Evolutionary conservation across 1,140 invertebrate species (phyloP), one percentile per base, ranked within the genome.

Genomic region (Drosophila insularis): DNA sequence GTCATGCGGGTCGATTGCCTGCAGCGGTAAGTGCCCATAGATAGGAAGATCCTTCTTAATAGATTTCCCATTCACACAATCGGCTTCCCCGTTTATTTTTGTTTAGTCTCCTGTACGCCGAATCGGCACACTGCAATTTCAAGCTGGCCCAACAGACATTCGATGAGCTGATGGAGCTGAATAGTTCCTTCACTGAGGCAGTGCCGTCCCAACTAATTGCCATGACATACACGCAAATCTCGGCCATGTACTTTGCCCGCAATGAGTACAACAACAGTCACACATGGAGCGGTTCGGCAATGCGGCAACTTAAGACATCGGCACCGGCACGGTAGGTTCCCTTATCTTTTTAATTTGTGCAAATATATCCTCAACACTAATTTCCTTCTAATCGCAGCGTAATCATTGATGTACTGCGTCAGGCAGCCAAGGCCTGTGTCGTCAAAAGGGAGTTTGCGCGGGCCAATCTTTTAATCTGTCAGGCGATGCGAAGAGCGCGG

Each of bases 351-450:
- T 14, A 37, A 59, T 10, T 37, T 1, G 10, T 21, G 0, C 39
- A 46, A 62, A 62, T 43, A 46, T 19, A 17, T 54, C 27, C 27
- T 27, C 31, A 4, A 6, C 55, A 4, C 13, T 19, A 27, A 31
- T 14, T 7, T 19, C 5, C 5, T 11, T 35, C 13, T 14, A n/a
- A 43, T 37, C 14, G 1, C 21, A 94, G 94, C 79, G 93, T 96
- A 55, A 94, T 94, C 14, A 94, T 98, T 37, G 96, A 98, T 91
- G 96, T 97, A 39, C 90, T 98, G 4, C 94, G 97, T 37, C 95
- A 97, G 85, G 96, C 96, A 75, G 95, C 96, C 50, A 98, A 97
- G 93, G 95, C 96, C 7, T 98, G 97, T 93, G 96, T 98, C 8
- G 94, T 97, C 6, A 98, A 97, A 93, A 93, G 97, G 60, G 94